Percentiles rank a stretch among this genome's conserved stretches.
phyloP scores from a whole-genome alignment of 2,797 vertebrate genomes.

The Ptychadena robeensis region DNA sequence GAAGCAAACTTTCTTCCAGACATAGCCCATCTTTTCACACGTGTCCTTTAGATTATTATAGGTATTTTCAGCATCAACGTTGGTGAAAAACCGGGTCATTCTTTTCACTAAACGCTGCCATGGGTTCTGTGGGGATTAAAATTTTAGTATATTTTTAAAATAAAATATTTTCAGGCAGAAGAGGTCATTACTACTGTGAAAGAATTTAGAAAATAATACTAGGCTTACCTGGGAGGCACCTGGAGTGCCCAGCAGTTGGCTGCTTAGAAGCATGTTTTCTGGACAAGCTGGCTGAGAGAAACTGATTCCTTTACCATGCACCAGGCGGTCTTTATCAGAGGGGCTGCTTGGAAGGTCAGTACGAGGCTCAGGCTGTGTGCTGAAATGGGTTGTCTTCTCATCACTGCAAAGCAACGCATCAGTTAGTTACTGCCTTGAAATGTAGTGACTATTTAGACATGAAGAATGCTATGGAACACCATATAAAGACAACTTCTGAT shows the following conservation, averaged over 20 bases:
- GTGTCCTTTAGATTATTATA: constrained; percentile 81
- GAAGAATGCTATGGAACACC: too few species aligned
- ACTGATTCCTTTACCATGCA: constrained; percentile 83
- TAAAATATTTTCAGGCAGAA: neutral
- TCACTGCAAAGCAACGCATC: constrained; percentile 73
- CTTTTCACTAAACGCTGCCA: constrained; percentile 92
- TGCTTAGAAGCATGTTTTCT: constrained; percentile 93
- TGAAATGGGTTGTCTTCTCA: constrained; percentile 85
- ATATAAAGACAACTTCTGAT: too few species aligned
- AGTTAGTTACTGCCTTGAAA: neutral
- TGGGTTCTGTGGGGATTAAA: constrained; percentile 74
- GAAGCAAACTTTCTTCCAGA: constrained; percentile 87
- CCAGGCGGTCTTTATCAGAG: constrained; percentile 76
- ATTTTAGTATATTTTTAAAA: neutral
- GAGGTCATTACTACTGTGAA: neutral
- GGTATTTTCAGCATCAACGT: constrained; percentile 81
- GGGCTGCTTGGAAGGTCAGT: constrained; percentile 72
- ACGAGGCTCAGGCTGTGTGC: constrained; percentile 91
- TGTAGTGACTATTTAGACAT: too few species aligned
- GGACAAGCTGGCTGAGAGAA: constrained; percentile 92
- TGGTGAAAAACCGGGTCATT: constrained; percentile 94
- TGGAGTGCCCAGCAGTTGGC: constrained; percentile 89
- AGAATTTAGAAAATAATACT: neutral
- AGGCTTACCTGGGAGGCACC: constrained; percentile 90
- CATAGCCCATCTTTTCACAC: constrained; percentile 85